These are phyloP conservation scores for Alethe diademata DNA, from an alignment of 2,113 vertebrate genomes.

Conservation along the genomic window DNA sequence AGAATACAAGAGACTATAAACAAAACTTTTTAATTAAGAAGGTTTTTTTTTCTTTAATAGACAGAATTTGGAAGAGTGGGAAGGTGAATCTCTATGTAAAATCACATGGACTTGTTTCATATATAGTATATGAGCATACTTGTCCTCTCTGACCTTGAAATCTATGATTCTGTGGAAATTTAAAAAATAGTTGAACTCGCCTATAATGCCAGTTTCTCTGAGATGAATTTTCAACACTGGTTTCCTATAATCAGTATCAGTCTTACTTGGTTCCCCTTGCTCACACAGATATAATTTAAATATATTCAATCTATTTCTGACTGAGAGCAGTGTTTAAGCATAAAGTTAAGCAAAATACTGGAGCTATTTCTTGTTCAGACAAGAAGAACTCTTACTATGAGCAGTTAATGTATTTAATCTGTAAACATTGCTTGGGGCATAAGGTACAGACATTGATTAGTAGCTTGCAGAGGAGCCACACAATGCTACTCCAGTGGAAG, in stretches of 20 bases:
- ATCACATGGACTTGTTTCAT: not conserved
- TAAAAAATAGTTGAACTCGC: not conserved
- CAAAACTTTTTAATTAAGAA: not conserved
- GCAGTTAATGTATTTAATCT: conserved; percentile 38
- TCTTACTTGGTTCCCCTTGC: not conserved
- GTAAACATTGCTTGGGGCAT: conserved; percentile 14
- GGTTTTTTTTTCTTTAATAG: not conserved
- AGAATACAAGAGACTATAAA: not conserved
- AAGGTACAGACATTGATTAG: conserved; percentile 54
- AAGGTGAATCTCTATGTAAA: not conserved
- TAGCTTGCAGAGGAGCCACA: conserved; percentile 46
- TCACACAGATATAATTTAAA: not conserved
- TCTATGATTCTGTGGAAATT: not conserved
- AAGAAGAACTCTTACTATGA: not conserved
- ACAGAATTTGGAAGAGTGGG: not conserved
- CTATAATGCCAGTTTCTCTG: not conserved
- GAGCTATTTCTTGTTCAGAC: conserved; percentile 37
- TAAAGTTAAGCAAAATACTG: conserved; percentile 18
- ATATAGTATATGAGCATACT: not conserved
- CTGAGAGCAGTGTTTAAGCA: conserved; percentile 18
- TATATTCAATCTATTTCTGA: conserved; percentile 32
- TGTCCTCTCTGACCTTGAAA: not conserved
- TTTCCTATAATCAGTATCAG: not conserved
- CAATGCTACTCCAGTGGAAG: conserved; percentile 3
- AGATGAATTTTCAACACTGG: not conserved